Base-by-base conservation (phyloP, 2,888 invertebrate genomes). In the Polietes domitor region DNA sequence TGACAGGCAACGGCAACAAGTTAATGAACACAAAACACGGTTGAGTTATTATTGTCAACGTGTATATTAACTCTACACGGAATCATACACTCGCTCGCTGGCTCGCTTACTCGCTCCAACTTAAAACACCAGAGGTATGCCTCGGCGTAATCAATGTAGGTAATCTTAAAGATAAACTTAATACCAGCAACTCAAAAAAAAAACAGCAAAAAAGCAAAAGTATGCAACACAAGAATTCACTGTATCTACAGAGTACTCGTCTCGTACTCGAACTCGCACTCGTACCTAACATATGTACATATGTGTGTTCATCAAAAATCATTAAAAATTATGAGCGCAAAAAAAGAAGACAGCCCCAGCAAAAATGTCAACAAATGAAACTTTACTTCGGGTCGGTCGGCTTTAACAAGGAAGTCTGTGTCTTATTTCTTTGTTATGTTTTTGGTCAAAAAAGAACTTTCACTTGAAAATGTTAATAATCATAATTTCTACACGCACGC, bases 371-470 rank as follows among this genome's bases (percentile, higher is more conserved):
- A 61, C 73, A 73, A 73, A 58, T 58, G 43, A 73, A 73, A 73
- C 21, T 68, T 43, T 68, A 68, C 24, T 24, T 43, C 21, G 21
- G 21, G 41, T 43, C 12, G 2, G 43, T 43, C 5, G 1, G 6
- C 12, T 26, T 24, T 41, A 47, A 73, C 58, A 61, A 55, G 73
- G 73, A 73, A 73, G 58, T 73, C 37, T 10, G 32, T 32, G 4
- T 32, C n/a, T 17, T n/a, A 21, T 10, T 68, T 43, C 19, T 68
- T 43, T 37, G 37, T 21, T 55, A 43, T 32, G 2, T 58, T 61
- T 73, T 58, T 43, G 73, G 73, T 61, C 73, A 73, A 50, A 58
- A 73, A 41, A 73, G 73, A 73, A 73, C 73, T 73, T 73, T 73
- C 73, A 73, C 73, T 73, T 61, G 43, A 50, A 71, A 53, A 43